Evolutionary conservation across 2,797 vertebrate species (phyloP).

Genomic region (Smutsia gigantea): DNA sequence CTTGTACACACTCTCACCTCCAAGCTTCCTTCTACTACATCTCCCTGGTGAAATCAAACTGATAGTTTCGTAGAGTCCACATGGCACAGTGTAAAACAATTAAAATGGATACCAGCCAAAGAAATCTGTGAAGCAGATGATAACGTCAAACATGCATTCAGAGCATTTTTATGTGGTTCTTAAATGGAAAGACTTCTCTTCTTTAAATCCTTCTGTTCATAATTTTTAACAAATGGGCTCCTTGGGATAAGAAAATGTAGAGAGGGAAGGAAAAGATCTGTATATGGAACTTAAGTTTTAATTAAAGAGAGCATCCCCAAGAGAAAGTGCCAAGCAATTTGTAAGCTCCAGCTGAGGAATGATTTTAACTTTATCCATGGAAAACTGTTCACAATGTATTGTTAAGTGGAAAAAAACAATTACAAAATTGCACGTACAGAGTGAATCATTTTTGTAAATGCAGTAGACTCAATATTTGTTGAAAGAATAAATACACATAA

Average conservation of each 20-base stretch:
- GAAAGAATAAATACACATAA: conserved; percentile 34
- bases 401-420: background rate
- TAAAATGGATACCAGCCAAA: conserved; percentile 67
- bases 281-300: conserved; percentile 42
- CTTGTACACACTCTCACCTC: background rate
- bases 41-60: background rate
- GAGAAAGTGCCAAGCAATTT: conserved; percentile 21
- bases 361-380: background rate
- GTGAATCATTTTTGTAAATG: conserved; percentile 28
- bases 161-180: conserved; percentile 76
- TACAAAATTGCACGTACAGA: background rate
- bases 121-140: conserved; percentile 81
- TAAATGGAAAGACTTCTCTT: conserved; percentile 78
- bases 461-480: background rate
- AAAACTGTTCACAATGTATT: conserved; percentile 11
- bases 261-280: conserved; percentile 29
- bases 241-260: conserved; percentile 68
- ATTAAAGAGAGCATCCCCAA: conserved; percentile 27
- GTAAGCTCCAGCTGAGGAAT: background rate
- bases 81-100: conserved; percentile 46
- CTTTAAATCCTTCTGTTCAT: conserved; percentile 73
- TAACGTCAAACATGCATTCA: conserved; percentile 71
- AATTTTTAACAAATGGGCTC: conserved; percentile 81
- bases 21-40: background rate
- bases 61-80: background rate